Conservation (phyloP, 2,113 vertebrate genomes). For the Hyaena hyaena region DNA sequence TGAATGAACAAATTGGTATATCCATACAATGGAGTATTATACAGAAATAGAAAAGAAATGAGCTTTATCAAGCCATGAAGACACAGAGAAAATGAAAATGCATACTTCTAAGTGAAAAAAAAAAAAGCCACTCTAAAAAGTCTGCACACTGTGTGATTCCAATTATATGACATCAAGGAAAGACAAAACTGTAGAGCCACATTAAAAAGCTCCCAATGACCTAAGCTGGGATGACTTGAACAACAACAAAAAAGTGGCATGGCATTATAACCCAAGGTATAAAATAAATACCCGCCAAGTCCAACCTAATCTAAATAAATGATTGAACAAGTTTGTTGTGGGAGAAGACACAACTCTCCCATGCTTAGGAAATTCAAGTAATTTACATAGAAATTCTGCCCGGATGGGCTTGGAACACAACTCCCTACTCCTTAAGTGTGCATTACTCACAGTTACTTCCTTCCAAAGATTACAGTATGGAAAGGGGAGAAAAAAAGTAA, state of each 20-base stretch:
- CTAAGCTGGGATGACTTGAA: not conserved
- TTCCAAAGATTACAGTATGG: not conserved
- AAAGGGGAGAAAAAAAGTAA: not conserved
- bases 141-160: not conserved
- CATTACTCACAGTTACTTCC: not conserved
- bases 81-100: not conserved
- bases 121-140: not conserved
- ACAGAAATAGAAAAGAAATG: not conserved
- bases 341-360: not conserved
- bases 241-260: not conserved
- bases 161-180: not conserved
- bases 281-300: not conserved
- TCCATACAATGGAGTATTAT: not conserved
- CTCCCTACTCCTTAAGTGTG: not conserved
- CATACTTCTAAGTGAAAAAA: not conserved
- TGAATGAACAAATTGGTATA: not conserved
- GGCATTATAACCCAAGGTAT: not conserved
- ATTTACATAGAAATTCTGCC: not conserved
- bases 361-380: not conserved
- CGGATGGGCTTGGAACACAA: not conserved
- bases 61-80: not conserved
- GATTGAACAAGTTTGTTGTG: not conserved
- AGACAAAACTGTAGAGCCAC: not conserved
- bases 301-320: not conserved
- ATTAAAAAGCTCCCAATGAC: not conserved